These are phyloP conservation scores for Unio delphinus DNA, from an alignment of 2,888 invertebrate genomes.

Conservation along the genomic window DNA sequence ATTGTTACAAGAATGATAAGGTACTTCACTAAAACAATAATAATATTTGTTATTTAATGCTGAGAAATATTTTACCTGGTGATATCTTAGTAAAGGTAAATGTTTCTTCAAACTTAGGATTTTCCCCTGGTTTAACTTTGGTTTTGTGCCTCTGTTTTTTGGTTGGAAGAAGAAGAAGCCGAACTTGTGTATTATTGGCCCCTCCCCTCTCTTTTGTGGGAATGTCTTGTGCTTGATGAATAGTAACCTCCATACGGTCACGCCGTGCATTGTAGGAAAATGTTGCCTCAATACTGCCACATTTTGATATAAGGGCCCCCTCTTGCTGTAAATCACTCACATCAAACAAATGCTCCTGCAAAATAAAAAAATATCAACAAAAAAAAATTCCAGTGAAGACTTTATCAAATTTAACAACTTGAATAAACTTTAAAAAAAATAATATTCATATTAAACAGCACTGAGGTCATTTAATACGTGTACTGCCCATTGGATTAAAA, in stretches of 20 bases:
- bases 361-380: slow-evolving; percentile 4
- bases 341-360: slow-evolving; percentile 72
- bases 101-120: slow-evolving; percentile 93
- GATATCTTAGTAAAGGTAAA: slow-evolving; percentile 88
- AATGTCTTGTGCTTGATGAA: slow-evolving; percentile 88
- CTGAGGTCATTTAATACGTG: too few relatives aligned
- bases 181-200: slow-evolving; percentile 75
- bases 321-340: slow-evolving; percentile 71
- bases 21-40: too few relatives aligned
- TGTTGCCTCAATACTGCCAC: slow-evolving; percentile 89
- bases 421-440: too few relatives aligned
- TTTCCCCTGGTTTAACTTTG: slow-evolving; percentile 90
- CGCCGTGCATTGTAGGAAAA: slow-evolving; percentile 91
- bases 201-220: slow-evolving; percentile 75
- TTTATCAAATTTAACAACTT: neutral
- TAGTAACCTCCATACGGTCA: slow-evolving; percentile 92
- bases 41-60: too few relatives aligned
- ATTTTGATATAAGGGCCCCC: slow-evolving; percentile 64
- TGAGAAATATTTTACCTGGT: slow-evolving; percentile 40
- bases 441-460: too few relatives aligned
- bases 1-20: too few relatives aligned
- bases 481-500: too few relatives aligned
- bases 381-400: neutral
- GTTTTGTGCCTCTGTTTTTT: slow-evolving; percentile 96
- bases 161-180: slow-evolving; percentile 88